phyloP scores from a whole-genome alignment of 2,888 invertebrate species.

The Leucophenga montana region DNA sequence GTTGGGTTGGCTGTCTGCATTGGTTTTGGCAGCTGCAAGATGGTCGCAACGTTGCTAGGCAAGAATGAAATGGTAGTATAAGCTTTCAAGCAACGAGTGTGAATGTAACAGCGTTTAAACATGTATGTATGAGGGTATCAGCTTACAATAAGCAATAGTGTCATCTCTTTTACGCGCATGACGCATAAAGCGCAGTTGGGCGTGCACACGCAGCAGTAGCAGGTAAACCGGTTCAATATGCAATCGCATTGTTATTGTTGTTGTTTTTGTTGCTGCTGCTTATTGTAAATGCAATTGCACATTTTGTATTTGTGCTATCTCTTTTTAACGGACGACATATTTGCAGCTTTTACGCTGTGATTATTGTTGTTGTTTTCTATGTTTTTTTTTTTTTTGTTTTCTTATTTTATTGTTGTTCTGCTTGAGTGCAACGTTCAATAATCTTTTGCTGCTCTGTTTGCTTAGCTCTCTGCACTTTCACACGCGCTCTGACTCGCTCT shows the following conservation, averaged over 20 bases:
- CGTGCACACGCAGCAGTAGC: slow-evolving; percentile 26
- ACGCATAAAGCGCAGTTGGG: slow-evolving; percentile 20
- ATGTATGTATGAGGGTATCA: slow-evolving; percentile 52
- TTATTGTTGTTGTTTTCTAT: slow-evolving; percentile 22
- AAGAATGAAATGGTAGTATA: slow-evolving; percentile 42
- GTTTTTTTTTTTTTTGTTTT: slow-evolving; percentile 28
- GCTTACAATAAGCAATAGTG: slow-evolving; percentile 52
- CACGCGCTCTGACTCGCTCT: slow-evolving; percentile 52
- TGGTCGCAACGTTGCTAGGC: slow-evolving; percentile 52
- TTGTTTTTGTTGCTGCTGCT: slow-evolving; percentile 33
- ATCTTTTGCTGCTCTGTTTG: no score
- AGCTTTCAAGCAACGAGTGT: neutral
- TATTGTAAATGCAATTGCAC: slow-evolving; percentile 26
- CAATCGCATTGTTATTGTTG: slow-evolving; percentile 44
- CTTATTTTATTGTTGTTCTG: slow-evolving; percentile 52
- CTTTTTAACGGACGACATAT: slow-evolving; percentile 18
- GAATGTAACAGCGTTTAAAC: neutral
- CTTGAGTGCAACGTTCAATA: slow-evolving; percentile 68
- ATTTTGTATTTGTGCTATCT: slow-evolving; percentile 43
- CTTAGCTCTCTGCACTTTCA: slow-evolving; percentile 65
- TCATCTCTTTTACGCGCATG: slow-evolving; percentile 55
- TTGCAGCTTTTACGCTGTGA: slow-evolving; percentile 24
- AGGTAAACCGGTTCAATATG: slow-evolving; percentile 59
- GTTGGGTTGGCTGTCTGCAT: slow-evolving; percentile 56
- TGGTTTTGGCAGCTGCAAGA: slow-evolving; percentile 61